A percentile compares a stretch with the other conserved stretches of the same genome.
Conservation (phyloP, 2,888 invertebrate species). For the Deroplatys truncata region DNA sequence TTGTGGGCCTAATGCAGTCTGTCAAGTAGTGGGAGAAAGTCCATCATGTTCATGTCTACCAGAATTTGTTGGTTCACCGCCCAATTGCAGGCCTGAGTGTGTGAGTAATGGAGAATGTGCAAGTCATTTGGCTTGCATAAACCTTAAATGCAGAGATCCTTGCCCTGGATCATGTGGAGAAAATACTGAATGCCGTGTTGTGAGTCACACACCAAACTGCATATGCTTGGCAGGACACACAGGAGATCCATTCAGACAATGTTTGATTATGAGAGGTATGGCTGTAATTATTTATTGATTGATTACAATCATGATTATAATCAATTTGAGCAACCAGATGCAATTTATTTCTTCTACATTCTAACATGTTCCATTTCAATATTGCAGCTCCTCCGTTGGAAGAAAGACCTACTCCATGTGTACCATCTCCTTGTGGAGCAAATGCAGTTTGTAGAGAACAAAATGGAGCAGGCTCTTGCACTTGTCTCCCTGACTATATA, state of each 20-base stretch:
- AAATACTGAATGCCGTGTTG: slow-evolving; percentile 64
- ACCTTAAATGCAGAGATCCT: slow-evolving; percentile 52
- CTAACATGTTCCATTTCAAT: not conserved
- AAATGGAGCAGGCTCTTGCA: slow-evolving; percentile 49
- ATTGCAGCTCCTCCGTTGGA: not conserved
- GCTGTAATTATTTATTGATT: not conserved
- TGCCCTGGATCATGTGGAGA: slow-evolving; percentile 52
- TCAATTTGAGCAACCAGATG: not conserved
- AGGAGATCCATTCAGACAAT: slow-evolving; percentile 58
- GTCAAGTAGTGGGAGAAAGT: slow-evolving; percentile 37
- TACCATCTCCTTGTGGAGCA: slow-evolving; percentile 47
- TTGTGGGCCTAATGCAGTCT: slow-evolving; percentile 40
- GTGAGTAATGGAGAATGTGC: slow-evolving; percentile 57
- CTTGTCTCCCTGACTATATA: slow-evolving; percentile 49
- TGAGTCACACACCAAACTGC: slow-evolving; percentile 69
- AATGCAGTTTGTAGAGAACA: slow-evolving; percentile 43
- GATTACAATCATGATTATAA: too few relatives aligned
- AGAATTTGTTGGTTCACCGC: slow-evolving; percentile 40
- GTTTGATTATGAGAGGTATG: slow-evolving; percentile 35
- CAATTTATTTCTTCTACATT: not conserved
- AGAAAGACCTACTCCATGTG: slow-evolving; percentile 35
- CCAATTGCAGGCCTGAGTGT: slow-evolving; percentile 41
- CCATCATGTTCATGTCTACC: slow-evolving; percentile 42
- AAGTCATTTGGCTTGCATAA: slow-evolving; percentile 49
- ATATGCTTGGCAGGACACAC: slow-evolving; percentile 58